Evolutionary conservation across 2,797 vertebrate genomes (phyloP), one percentile per base, ranked within the genome.

Genomic region (Poeciliopsis presidionis): DNA sequence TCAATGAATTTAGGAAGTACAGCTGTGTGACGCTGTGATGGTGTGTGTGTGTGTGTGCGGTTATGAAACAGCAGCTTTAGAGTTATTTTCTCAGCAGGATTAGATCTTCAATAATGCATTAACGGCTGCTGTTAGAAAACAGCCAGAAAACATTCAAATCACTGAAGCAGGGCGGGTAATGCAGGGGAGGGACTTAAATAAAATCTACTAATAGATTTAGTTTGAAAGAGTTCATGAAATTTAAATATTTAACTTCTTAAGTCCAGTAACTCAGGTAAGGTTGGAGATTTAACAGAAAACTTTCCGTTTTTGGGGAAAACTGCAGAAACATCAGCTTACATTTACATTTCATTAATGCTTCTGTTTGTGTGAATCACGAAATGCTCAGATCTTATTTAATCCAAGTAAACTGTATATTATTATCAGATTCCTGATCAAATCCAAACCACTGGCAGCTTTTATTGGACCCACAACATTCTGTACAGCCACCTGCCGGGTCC

Each of bases 81-180:
- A 65, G 65, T 16, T 41, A 30, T 77, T 83, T 79, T 72, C 33
- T 22, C 49, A 76, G 71, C 28, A 89, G 89, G 87, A 89, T 90
- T 90, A 91, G 73, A n/a, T 53, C 81, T 90, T 90, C 78, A 81
- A 87, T 88, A 90, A 91, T 86, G 81, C 90, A 87, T 84, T 91
- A 87, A 90, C 87, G 86, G 87, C 87, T 30, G 30, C 30, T 30
- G 30, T 30, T 30, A 30, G 30, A 30, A 30, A 30, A 30, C 30
- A 30, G 30, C 81, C 80, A 70, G 69, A 82, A 90, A 88, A 88
- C 76, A 81, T 73, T 79, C 59, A 67, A 82, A 80, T 73, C 79
- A 14, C 86, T 83, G 75, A 84, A 83, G 81, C 83, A 81, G 75
- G 45, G 67, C 41, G 22, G 46, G 53, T 18, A 20, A 16, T 18